phyloP scores from a whole-genome alignment of 2,113 vertebrate genomes.

The Tapirus terrestris region DNA sequence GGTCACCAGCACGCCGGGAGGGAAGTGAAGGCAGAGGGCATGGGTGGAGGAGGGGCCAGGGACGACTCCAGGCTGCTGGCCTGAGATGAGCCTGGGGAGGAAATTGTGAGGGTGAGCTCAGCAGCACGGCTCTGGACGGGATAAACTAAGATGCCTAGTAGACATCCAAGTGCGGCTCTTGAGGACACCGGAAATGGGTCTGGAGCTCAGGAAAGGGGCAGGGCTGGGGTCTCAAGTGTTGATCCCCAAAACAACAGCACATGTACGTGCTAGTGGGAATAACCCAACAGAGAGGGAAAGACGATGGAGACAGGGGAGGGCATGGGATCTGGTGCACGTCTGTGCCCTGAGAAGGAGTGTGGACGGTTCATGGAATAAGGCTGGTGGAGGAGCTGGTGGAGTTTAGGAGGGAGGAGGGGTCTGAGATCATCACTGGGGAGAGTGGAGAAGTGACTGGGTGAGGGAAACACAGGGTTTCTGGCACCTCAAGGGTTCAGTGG shows the following conservation, averaged over 20 bases:
- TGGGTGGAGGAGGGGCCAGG: fast-evolving
- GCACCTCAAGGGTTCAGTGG: not conserved
- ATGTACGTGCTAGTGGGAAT: not conserved
- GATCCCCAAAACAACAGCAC: not conserved
- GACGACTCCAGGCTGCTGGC: not conserved
- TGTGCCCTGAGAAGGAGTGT: not conserved
- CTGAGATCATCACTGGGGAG: not conserved
- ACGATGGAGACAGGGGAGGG: not conserved
- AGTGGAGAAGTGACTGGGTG: too few species aligned
- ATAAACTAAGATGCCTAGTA: not conserved
- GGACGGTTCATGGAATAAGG: not conserved
- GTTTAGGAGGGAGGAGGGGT: not conserved
- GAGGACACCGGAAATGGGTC: not conserved
- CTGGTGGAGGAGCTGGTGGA: not conserved
- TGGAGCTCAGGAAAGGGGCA: not conserved
- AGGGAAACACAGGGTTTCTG: too few species aligned
- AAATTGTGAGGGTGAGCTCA: not conserved
- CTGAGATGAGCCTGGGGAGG: not conserved
- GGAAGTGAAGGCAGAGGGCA: not conserved
- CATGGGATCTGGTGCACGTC: too few species aligned
- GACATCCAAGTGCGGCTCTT: too few species aligned
- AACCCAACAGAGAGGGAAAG: not conserved
- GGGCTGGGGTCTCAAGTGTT: too few species aligned
- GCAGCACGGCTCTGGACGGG: not conserved
- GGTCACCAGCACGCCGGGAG: not conserved